Evolutionary conservation across 2,797 vertebrate species (phyloP), one percentile per base, ranked within the genome.

Genomic region (Bufotes viridis): DNA sequence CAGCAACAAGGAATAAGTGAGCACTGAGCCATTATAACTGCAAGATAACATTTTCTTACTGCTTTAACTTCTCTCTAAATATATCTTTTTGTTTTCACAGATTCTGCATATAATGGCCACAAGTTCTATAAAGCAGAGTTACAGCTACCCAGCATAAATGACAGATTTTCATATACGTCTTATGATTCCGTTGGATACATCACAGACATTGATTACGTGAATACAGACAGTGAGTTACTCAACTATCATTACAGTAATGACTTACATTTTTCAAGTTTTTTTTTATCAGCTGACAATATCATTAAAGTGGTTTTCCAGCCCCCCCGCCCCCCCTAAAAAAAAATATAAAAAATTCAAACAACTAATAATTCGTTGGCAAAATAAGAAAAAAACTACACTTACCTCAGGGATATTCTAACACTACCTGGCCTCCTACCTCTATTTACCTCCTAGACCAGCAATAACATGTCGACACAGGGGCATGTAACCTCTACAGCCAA

Each of bases 161-260:
- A 78, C 34, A 85, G 83, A 78, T 76, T 26, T 53, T 85, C 83
- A n/a, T 17, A 24, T 61, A 58, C 83, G 22, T 85, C 83, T 15
- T 85, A 85, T 65, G 83, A 85, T 78, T 85, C 83, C 8, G 34
- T 85, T 76, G 72, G 72, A 49, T 29, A 42, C 7, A 60, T 42
- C 13, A 60, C 72, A 65, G 42, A 20, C 4, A 18, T 15, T 18
- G 9, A 86, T 60, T 79, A 86, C 7, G 17, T 13, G 8, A 22
- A 69, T 34, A 18, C 7, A 57, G 60, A 20, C 53, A 74, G 75
- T 67, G 22, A 74, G 74, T 26, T 49, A 70, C 42, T 42, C 42
- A 42, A 42, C 42, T 15, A 57, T 57, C 13, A n/a, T 63, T 60
- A 2, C 63, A 12, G 22, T 65, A 3, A 65, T 3, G 63, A 11